These are phyloP conservation scores for Apoda limacodes DNA, from an alignment of 2,888 invertebrate genomes.

Conservation along the genomic window DNA sequence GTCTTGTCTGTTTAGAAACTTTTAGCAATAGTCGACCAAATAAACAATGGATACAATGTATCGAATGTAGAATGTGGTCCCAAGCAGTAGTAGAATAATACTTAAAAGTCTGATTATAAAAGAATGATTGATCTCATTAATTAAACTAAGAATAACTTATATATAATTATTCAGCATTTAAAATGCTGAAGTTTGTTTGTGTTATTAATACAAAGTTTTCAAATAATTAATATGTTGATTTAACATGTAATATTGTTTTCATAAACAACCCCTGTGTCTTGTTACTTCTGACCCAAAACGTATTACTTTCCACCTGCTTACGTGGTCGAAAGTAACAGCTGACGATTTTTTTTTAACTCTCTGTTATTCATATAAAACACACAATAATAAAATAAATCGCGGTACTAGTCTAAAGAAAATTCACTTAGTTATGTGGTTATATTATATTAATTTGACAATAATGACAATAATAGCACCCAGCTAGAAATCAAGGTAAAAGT, in stretches of 20 bases:
- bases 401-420: constrained; percentile 7
- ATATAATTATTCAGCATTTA: constrained; percentile 5
- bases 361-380: constrained; percentile 6
- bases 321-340: constrained; percentile 18
- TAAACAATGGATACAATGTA: constrained; percentile 12
- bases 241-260: constrained; percentile 10
- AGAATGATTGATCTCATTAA: constrained; percentile 2
- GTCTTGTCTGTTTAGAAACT: constrained; percentile 12
- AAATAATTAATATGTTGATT: constrained; percentile 16
- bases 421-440: constrained; percentile 13
- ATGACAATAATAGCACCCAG: constrained; percentile 12
- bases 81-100: constrained; percentile 2
- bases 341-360: constrained; percentile 14
- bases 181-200: constrained; percentile 12
- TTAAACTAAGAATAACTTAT: constrained; percentile 7
- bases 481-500: constrained; percentile 13
- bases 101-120: constrained; percentile 8
- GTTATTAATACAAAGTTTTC: constrained; percentile 8
- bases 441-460: constrained; percentile 15
- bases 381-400: constrained; percentile 7
- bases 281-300: constrained; percentile 19
- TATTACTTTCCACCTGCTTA: constrained; percentile 19
- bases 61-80: constrained; percentile 11
- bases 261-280: constrained; percentile 13
- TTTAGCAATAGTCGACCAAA: constrained; percentile 9